Conservation (phyloP, 2,888 invertebrate genomes). For the Drosophila mulleri region DNA sequence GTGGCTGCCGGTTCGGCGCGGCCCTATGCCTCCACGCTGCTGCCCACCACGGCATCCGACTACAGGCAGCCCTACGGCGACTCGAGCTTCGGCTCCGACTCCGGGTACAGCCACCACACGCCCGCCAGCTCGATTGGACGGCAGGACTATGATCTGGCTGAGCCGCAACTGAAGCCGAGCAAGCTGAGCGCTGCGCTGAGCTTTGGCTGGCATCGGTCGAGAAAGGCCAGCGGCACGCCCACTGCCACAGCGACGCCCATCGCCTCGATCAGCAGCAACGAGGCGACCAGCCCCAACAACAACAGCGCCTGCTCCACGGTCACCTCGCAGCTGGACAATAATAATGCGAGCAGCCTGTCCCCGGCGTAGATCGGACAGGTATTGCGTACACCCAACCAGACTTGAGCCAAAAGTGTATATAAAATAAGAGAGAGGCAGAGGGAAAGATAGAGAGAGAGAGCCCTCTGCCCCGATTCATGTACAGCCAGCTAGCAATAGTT, state of each 20-base stretch:
- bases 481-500: slow-evolving; percentile 56
- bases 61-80: slow-evolving; percentile 85
- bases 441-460: neutral
- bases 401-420: slow-evolving; percentile 53
- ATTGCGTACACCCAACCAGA: slow-evolving; percentile 10
- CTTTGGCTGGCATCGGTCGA: slow-evolving; percentile 80
- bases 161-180: slow-evolving; percentile 62
- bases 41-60: slow-evolving; percentile 45
- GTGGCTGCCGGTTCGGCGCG: slow-evolving; percentile 44
- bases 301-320: slow-evolving; percentile 73
- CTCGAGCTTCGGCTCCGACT: slow-evolving; percentile 93
- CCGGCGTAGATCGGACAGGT: slow-evolving; percentile 57
- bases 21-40: slow-evolving; percentile 67
- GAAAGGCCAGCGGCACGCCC: slow-evolving; percentile 26
- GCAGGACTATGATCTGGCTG: slow-evolving; percentile 79
- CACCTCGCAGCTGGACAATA: slow-evolving; percentile 75
- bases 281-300: slow-evolving; percentile 81
- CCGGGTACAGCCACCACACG: slow-evolving; percentile 91
- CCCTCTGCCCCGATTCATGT: slow-evolving; percentile 34
- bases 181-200: slow-evolving; percentile 81
- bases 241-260: slow-evolving; percentile 1
- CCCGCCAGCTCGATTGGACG: slow-evolving; percentile 83
- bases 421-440: neutral
- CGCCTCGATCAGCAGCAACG: slow-evolving; percentile 39
- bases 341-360: slow-evolving; percentile 57